These are phyloP conservation scores for Plebejus argus DNA, from an alignment of 2,888 invertebrate species.

Conservation along the genomic window DNA sequence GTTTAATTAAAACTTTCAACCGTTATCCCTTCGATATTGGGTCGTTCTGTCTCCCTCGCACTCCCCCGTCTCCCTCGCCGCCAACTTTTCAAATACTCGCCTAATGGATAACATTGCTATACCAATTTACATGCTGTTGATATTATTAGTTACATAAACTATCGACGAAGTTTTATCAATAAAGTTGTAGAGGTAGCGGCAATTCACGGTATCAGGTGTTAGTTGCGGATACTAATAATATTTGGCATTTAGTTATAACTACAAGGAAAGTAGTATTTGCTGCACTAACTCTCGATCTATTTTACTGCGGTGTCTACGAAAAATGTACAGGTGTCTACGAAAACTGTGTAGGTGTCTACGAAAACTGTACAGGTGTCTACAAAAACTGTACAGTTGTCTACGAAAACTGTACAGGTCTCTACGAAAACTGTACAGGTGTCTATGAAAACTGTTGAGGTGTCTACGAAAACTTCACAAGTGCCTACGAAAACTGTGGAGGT, in stretches of 20 bases:
- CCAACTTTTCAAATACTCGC: conserved; percentile 27
- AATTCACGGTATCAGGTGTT: not conserved
- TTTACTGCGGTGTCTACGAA: too few species aligned
- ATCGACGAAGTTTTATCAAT: conserved; percentile 11
- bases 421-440: too few species aligned
- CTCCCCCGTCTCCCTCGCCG: not conserved
- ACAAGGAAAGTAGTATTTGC: not conserved
- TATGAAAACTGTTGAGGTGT: too few species aligned
- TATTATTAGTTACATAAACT: conserved; percentile 14
- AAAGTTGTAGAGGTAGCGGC: not conserved
- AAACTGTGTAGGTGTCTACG: too few species aligned
- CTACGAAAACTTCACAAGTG: too few species aligned
- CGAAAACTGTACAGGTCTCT: too few species aligned
- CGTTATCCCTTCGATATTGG: conserved; percentile 70
- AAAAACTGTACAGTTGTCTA: too few species aligned
- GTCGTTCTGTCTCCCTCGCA: conserved; percentile 45
- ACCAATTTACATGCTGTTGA: conserved; percentile 23
- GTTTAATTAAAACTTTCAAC: conserved; percentile 77
- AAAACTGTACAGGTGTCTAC: too few species aligned
- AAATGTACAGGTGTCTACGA: too few species aligned
- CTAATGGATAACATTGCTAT: not conserved
- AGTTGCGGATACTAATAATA: not conserved
- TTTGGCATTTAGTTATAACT: not conserved
- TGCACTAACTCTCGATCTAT: not conserved
- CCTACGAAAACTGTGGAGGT: too few species aligned